Base-by-base conservation (phyloP, 2,888 invertebrate genomes). In the Fissipunctia ypsillon region DNA sequence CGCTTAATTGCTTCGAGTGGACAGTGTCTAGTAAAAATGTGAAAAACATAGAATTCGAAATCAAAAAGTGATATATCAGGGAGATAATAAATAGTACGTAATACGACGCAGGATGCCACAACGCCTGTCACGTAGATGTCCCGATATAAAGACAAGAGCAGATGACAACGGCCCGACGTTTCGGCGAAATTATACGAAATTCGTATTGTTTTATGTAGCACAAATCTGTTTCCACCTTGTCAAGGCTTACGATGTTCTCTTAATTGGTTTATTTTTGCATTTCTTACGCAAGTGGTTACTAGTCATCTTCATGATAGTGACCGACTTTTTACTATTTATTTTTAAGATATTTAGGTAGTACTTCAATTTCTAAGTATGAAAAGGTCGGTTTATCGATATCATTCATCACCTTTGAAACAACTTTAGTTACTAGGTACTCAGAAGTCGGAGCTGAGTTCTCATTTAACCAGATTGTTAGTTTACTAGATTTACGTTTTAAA, bases 141-240 rank as follows among this genome's bases (percentile, higher is more conserved):
- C 86, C 88, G 87, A 92, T 92, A 92, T 94, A 93, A 93, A 93
- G 93, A 94, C 93, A 92, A 78, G 91, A 91, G 89, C 95, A 95
- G 93, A 95, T 95, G 95, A 93, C 88, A 84, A 80, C 78, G 81
- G 76, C 76, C 85, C 82, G 83, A 83, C 60, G 80, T 86, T 93
- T 94, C 92, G 88, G 85, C 85, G 92, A 93, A 93, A 90, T 89
- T 82, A 84, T 81, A 73, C 78, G 80, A 84, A 88, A 85, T 89
- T 81, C 81, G 83, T 89, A 92, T 93, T 93, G 92, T 94, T 93
- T 91, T 88, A 81, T 66, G 76, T 80, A 82, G 84, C 84, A 90
- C 87, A 90, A 89, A 87, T 86, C 78, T 88, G 85, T 88, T 87
- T 71, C 87, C 91, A 91, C 94, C 94, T 95, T 94, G 92, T 86